These are phyloP conservation scores for Drosophila albomicans DNA, from an alignment of 1,140 invertebrate species.

Conservation along the genomic window DNA sequence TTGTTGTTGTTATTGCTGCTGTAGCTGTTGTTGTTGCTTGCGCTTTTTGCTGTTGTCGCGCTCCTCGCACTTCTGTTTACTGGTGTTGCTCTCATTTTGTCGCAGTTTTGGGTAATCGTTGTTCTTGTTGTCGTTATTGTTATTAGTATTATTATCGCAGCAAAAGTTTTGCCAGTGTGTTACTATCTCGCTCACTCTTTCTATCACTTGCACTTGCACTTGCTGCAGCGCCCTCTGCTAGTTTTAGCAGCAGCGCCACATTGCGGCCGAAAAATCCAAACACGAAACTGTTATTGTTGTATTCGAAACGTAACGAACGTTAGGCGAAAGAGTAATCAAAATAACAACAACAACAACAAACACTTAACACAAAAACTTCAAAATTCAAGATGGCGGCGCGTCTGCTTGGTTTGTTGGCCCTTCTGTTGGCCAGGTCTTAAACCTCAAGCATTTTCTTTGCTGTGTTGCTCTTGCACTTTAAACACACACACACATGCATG, in stretches of 20 bases:
- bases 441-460: slow-evolving; percentile 51
- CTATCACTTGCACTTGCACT: not conserved
- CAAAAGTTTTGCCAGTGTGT: slow-evolving; percentile 38
- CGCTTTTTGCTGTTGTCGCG: not conserved
- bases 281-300: slow-evolving; percentile 11
- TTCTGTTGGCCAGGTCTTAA: slow-evolving; percentile 55
- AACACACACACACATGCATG: slow-evolving; percentile 7
- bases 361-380: slow-evolving; percentile 47
- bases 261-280: slow-evolving; percentile 22
- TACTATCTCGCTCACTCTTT: not conserved
- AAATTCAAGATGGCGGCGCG: slow-evolving; percentile 58
- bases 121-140: slow-evolving; percentile 23
- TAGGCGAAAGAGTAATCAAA: slow-evolving; percentile 31
- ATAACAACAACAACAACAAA: slow-evolving; percentile 22
- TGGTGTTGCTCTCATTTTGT: slow-evolving; percentile 28
- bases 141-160: slow-evolving; percentile 33
- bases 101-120: slow-evolving; percentile 24
- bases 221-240: slow-evolving; percentile 24
- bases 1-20: slow-evolving; percentile 4
- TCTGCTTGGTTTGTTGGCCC: slow-evolving; percentile 48
- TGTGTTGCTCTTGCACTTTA: slow-evolving; percentile 34
- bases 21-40: slow-evolving; percentile 10
- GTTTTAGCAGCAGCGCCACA: slow-evolving; percentile 38
- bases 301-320: not conserved
- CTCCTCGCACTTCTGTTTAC: slow-evolving; percentile 30